Evolutionary conservation across 2,888 invertebrate species (phyloP), one percentile per base, ranked within the genome.

Genomic region (Fragum fragum): DNA sequence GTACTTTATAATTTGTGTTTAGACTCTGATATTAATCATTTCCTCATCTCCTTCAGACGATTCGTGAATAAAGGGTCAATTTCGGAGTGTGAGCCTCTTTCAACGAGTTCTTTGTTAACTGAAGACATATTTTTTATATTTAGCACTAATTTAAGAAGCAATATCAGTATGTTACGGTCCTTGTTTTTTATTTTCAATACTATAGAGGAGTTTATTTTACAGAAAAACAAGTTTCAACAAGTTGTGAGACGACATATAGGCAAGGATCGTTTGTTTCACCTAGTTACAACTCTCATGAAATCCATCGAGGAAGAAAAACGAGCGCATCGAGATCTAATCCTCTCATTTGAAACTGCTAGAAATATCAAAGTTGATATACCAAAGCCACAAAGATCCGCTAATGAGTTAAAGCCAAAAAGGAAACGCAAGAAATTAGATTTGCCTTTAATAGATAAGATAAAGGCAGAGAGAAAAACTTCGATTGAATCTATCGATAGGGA

Each of bases 221-320:
- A 79, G 66, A 29, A 11, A 21, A 71, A 29, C 32, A 47, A 63
- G 6, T 79, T 79, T 52, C 70, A 74, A 26, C 42, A 59, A 23
- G 74, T 57, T 14, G 81, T 81, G 9, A 29, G 73, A 18, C 59
- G 73, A 18, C 81, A 81, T 76, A 73, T 81, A 21, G 81, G 73
- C 18, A 81, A 81, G 53, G 73, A 61, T 42, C 72, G 69, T 21
- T 69, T 81, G 9, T 81, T 73, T 52, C 21, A 32, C 36, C 57
- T 81, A 9, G 76, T 81, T 9, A n/a, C 57, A n/a, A 72, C 68
- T 3, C 52, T 81, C 1, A 61, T 81, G 53, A 55, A 61, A 39
- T 76, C 81, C 0, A 69, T 81, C 5, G 76, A 76, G 26, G 76
- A 81, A 14, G 81, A 81, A 28, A 73, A 69, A n/a, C 70, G 61